Evolutionary conservation across 2,888 invertebrate genomes (phyloP), one percentile per base, ranked within the genome.

Genomic region (Agrypnus murinus): DNA sequence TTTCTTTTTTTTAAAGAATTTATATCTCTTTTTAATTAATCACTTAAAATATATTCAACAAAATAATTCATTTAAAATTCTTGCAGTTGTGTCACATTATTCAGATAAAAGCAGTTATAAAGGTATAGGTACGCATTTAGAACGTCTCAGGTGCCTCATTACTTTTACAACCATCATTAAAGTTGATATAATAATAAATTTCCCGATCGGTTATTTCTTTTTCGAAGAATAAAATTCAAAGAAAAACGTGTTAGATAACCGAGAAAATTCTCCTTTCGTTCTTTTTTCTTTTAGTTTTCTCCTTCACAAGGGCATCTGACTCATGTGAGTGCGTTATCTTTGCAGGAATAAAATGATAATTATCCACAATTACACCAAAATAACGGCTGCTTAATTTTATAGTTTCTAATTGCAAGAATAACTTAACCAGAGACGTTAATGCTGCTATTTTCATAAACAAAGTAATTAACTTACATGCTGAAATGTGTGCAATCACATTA

Each of bases 401-500:
- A 38, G 60, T 19, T 55, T 65, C 43, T 65, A 65, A 70, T 70
- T 70, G 45, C 48, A 25, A 53, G 60, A 34, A 15, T 43, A 60
- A 55, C 65, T 70, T 60, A 60, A 38, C 62, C 25, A 19, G 45
- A 14, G 65, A 60, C 65, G 57, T 66, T 71, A 57, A 66, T 50
- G 48, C 31, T 34, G 40, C 66, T 50, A 70, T 65, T 70, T 70
- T 70, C 65, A 70, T 65, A 70, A 70, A 53, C 65, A 59, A 57
- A 46, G 66, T 62, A 71, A 66, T 71, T 66, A 71, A 55, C 62
- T 50, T 57, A 34, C 40, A 68, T 62, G 46, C 32, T 64, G 50
- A 58, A 66, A 66, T 62, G 62, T 63, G 57, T 62, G 65, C 48
- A 66, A 71, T 65, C 66, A 71, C 63, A 71, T 71, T 62, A 60